These are phyloP conservation scores for Pristionchus japonicus DNA, from an alignment of 2,888 invertebrate species.

Conservation along the genomic window DNA sequence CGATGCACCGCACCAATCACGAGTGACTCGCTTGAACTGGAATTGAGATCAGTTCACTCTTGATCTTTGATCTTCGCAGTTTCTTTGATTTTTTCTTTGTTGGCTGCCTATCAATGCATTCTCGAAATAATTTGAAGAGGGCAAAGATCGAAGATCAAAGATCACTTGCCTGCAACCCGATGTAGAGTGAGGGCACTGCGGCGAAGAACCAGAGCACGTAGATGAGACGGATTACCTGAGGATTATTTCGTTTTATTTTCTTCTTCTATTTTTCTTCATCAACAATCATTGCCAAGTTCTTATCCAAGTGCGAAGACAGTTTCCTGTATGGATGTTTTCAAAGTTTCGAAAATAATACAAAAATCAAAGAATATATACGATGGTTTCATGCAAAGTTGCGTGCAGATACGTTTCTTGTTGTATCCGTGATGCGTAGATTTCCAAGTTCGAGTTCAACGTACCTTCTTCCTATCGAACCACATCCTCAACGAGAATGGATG, in stretches of 20 bases:
- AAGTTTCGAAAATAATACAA: neutral
- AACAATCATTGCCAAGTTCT: too few species aligned
- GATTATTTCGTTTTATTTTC: neutral
- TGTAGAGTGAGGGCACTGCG: slow-evolving; percentile 69
- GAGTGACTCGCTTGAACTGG: slow-evolving; percentile 69
- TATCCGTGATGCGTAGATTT: too few species aligned
- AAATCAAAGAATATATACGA: too few species aligned
- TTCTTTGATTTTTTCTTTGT: neutral
- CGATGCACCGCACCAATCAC: slow-evolving; percentile 71
- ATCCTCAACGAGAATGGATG: slow-evolving; percentile 67
- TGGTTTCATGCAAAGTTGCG: too few species aligned
- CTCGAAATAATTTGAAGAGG: neutral
- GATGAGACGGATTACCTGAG: slow-evolving; percentile 62
- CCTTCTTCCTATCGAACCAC: slow-evolving; percentile 51
- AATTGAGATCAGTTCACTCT: slow-evolving; percentile 1
- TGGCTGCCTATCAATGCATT: too few species aligned
- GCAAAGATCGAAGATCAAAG: neutral
- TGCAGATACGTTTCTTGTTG: too few species aligned
- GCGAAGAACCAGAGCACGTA: slow-evolving; percentile 67
- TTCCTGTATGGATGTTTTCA: too few species aligned
- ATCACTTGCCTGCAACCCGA: slow-evolving; percentile 64
- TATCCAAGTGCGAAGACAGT: too few species aligned
- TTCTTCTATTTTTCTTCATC: too few species aligned
- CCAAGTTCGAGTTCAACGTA: too few species aligned
- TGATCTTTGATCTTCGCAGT: neutral